Evolutionary conservation across 2,113 vertebrate species (phyloP).

Genomic region (Maccullochella peelii): DNA sequence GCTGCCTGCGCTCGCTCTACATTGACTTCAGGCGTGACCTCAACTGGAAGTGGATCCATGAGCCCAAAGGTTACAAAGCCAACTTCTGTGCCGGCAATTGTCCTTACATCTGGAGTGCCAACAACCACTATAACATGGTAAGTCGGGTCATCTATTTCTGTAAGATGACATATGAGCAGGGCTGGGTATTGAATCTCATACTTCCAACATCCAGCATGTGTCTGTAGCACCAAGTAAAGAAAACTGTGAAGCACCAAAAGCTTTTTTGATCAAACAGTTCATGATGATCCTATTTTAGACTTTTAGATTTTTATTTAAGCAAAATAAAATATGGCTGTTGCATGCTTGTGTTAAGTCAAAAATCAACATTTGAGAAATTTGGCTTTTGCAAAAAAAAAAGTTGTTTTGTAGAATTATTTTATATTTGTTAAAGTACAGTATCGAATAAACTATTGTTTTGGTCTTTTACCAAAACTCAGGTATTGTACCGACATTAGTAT

Average conservation of each 20-base stretch:
- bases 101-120: slow-evolving; percentile 88
- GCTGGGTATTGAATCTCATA: neutral
- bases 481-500: neutral
- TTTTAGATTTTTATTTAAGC: no score
- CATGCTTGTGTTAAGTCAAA: no score
- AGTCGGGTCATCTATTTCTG: slow-evolving; percentile 26
- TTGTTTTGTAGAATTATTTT: no score
- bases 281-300: no score
- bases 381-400: no score
- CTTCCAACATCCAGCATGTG: no score
- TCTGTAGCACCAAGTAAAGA: neutral
- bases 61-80: slow-evolving; percentile 88
- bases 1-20: slow-evolving; percentile 87
- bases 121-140: slow-evolving; percentile 89
- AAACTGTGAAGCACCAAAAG: neutral
- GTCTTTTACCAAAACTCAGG: neutral
- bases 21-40: slow-evolving; percentile 89
- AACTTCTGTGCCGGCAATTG: slow-evolving; percentile 88
- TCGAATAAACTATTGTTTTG: neutral
- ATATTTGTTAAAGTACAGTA: neutral
- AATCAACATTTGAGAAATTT: no score
- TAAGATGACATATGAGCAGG: neutral
- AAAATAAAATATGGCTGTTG: no score
- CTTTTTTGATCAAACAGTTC: neutral
- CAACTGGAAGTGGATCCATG: slow-evolving; percentile 90